Evolutionary conservation across 2,888 invertebrate genomes (phyloP), one percentile per base, ranked within the genome.

Genomic region (Cataglyphis livida): DNA sequence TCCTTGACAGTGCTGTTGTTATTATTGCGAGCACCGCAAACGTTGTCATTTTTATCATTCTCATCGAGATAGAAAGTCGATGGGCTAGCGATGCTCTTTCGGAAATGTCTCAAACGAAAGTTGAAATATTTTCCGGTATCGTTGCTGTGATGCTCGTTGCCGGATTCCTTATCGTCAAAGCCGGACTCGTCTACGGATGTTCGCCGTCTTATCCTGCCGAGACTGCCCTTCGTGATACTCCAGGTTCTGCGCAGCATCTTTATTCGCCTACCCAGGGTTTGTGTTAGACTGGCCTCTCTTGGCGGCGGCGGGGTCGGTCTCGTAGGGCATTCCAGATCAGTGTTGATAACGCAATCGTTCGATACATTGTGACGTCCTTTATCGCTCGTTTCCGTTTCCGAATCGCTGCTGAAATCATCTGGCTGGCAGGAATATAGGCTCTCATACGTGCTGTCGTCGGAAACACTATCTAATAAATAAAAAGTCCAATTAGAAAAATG

Each of bases 51-150:
- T 18, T 41, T 62, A 6, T 75, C 70, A 21, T 87, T 81, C 21
- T 92, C 91, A 74, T 93, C 91, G 74, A 94, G 87, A 65, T 95
- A 95, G 87, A 95, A 95, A 0, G 93, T 95, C 9, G 95, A 94
- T 18, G 92, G 86, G 3, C 91, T 89, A 0, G 90, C 81, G 0
- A 91, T 85, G 66, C 82, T 90, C 73, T 92, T 94, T 48, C 91
- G 89, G 25, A 93, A 93, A 73, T 93, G 93, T 82, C 91, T 93
- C 12, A 91, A 90, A 6, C 78, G 78, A 64, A 94, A 93, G 25
- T 92, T 92, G 51, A 94, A 94, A 73, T 93, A 94, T 70, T 90
- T 93, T 51, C 90, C 91, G 2, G 62, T 75, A 15, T 92, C 92
- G 15, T 59, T 65, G 64, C n/a, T 73, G 6, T 90, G 79, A 44